Conservation (phyloP, 2,113 vertebrate genomes). For the Mellivora capensis region DNA sequence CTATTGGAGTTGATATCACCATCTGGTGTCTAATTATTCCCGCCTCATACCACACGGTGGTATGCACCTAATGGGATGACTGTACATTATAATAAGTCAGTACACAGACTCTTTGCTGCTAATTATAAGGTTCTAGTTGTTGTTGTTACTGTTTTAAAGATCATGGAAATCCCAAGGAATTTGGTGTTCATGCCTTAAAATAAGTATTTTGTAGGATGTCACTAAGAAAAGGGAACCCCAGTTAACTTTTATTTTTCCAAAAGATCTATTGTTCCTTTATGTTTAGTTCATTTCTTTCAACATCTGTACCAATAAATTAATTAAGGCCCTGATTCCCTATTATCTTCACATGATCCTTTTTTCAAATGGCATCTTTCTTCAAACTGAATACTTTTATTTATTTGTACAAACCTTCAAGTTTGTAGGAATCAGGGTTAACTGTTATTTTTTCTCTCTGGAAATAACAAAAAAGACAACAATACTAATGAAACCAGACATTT, state of each 20-base stretch:
- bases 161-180: conserved; percentile 43
- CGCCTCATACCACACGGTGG: conserved; percentile 80
- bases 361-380: not conserved
- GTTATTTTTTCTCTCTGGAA: not conserved
- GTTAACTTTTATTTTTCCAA: conserved; percentile 61
- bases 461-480: not conserved
- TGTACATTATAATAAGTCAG: conserved; percentile 78
- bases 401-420: not conserved
- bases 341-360: conserved; percentile 3
- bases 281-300: conserved; percentile 66
- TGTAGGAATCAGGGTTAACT: not conserved
- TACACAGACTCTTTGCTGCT: conserved; percentile 74
- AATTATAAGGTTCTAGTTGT: conserved; percentile 76
- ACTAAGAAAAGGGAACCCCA: conserved; percentile 20
- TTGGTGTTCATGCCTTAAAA: conserved; percentile 61
- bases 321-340: conserved; percentile 27
- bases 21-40: conserved; percentile 89
- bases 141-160: conserved; percentile 61
- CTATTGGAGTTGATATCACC: conserved; percentile 83
- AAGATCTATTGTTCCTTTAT: conserved; percentile 62
- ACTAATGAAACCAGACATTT: not conserved
- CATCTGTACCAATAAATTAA: conserved; percentile 72
- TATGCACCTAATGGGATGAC: conserved; percentile 83
- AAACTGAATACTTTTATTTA: not conserved
- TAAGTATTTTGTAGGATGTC: conserved; percentile 57